phyloP scores from a whole-genome alignment of 1,140 invertebrate genomes.

The Coenobita brevimanus region DNA sequence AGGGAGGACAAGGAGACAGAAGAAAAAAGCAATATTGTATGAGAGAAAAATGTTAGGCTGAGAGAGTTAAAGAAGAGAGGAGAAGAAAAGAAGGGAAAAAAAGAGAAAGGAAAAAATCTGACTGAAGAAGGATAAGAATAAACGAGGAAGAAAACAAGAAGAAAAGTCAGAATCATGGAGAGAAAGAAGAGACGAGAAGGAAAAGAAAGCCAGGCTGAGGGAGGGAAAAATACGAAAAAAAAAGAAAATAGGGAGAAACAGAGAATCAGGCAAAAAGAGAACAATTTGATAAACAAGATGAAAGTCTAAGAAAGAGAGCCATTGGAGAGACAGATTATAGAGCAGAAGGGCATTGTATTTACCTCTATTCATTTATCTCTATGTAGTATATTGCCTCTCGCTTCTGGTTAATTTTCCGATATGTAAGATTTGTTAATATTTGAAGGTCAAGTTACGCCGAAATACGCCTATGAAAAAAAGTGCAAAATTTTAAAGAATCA shows the following conservation, averaged over 20 bases:
- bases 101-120: slow-evolving; percentile 8
- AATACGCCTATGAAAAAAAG: too few relatives aligned
- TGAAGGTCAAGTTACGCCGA: too few relatives aligned
- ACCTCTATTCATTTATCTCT: too few relatives aligned
- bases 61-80: slow-evolving; percentile 18
- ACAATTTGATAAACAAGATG: not conserved
- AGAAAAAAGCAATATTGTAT: not conserved
- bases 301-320: too few relatives aligned
- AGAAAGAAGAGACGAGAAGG: not conserved
- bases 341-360: too few relatives aligned
- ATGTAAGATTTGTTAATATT: too few relatives aligned
- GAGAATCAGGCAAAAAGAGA: not conserved
- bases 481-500: too few relatives aligned
- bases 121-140: not conserved
- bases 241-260: not conserved
- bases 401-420: too few relatives aligned
- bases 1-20: not conserved
- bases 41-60: slow-evolving; percentile 16
- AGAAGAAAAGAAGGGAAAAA: slow-evolving; percentile 38
- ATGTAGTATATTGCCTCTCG: too few relatives aligned
- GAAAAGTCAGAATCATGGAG: not conserved
- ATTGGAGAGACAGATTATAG: not conserved
- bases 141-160: not conserved
- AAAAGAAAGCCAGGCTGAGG: not conserved
- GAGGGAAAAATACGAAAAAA: not conserved